These are phyloP conservation scores for Phthorimaea operculella DNA, from an alignment of 1,140 invertebrate genomes.

Conservation along the genomic window DNA sequence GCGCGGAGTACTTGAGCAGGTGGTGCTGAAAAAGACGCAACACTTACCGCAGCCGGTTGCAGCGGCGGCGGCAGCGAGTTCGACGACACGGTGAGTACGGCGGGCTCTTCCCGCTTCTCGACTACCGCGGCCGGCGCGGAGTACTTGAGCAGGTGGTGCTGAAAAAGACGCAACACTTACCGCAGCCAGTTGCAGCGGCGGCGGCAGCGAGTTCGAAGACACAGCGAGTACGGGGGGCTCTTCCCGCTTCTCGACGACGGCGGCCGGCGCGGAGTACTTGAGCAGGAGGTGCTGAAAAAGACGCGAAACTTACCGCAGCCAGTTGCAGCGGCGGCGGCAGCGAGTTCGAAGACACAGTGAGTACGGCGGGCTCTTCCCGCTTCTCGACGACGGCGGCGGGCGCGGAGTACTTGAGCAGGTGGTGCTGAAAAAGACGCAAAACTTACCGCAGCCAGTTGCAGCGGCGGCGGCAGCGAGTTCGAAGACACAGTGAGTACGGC, in stretches of 20 bases:
- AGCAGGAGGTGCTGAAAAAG: conserved; percentile 88
- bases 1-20: conserved; percentile 80
- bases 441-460: background rate
- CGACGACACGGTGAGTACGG: conserved; percentile 42
- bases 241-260: conserved; percentile 33
- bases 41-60: background rate
- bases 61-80: conserved; percentile 31
- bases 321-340: conserved; percentile 23
- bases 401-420: conserved; percentile 83
- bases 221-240: conserved; percentile 53
- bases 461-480: conserved; percentile 31
- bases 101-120: conserved; percentile 49
- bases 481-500: conserved; percentile 45
- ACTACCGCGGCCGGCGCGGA: conserved; percentile 51
- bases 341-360: conserved; percentile 36
- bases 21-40: no score
- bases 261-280: conserved; percentile 73
- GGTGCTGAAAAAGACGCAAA: no score
- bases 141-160: conserved; percentile 88
- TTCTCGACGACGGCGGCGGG: conserved; percentile 26
- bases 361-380: conserved; percentile 50
- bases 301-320: background rate
- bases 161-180: no score
- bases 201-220: conserved; percentile 29
- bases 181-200: conserved; percentile 13